These are phyloP conservation scores for Pachycephala philippinensis DNA, from an alignment of 2,113 vertebrate genomes.

Conservation along the genomic window DNA sequence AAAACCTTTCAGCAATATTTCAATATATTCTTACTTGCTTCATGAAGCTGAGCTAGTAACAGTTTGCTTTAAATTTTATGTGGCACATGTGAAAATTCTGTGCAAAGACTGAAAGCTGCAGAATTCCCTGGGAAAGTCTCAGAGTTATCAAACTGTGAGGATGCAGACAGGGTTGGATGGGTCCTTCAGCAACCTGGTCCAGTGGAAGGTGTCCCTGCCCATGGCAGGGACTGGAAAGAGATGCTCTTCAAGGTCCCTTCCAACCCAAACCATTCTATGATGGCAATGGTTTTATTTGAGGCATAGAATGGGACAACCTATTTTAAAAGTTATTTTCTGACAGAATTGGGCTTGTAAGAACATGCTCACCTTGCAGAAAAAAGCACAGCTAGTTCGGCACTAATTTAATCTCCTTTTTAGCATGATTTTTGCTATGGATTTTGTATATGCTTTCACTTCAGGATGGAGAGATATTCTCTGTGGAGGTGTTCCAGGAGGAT, in stretches of 20 bases:
- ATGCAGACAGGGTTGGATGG: neutral
- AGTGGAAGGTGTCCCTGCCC: neutral
- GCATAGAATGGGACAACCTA: neutral
- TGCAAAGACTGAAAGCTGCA: neutral
- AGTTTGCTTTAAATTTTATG: neutral
- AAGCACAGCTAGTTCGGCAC: accelerated
- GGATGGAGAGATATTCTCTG: neutral
- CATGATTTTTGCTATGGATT: neutral
- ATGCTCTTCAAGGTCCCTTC: neutral
- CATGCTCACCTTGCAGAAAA: neutral
- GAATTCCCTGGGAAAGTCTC: neutral
- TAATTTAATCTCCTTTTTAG: neutral
- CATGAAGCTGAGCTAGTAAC: neutral
- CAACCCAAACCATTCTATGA: neutral
- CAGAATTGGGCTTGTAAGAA: neutral
- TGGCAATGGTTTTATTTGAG: neutral
- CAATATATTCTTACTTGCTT: neutral
- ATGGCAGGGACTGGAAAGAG: neutral
- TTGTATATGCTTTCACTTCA: neutral
- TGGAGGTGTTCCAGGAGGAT: neutral
- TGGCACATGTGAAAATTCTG: neutral
- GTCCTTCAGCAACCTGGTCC: neutral
- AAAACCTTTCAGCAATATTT: neutral
- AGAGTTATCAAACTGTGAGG: neutral
- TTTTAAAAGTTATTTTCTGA: neutral